Percentiles rank a stretch among this genome's conserved stretches.
Conservation (phyloP, 2,797 vertebrate genomes). For the Cercopithecus mitis region DNA sequence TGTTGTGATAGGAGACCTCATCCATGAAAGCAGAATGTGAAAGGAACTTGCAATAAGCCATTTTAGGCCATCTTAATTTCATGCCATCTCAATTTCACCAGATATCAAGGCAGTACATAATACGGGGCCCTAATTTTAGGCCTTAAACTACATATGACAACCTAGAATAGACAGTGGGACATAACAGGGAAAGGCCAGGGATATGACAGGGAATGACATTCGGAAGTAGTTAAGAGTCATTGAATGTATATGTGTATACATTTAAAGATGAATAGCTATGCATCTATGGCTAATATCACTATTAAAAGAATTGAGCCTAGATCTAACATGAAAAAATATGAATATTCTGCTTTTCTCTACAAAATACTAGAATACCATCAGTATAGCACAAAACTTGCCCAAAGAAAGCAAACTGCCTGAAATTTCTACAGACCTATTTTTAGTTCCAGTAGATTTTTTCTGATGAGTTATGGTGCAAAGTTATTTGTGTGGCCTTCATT, state of each 20-base stretch:
- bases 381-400: not conserved
- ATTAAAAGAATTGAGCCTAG: not conserved
- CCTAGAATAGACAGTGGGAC: not conserved
- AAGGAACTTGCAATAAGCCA: not conserved
- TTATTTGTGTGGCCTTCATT: constrained; percentile 47
- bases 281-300: not conserved
- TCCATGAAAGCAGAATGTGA: not conserved
- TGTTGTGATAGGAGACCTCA: not conserved
- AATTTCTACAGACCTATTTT: not conserved
- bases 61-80: not conserved
- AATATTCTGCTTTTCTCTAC: not conserved
- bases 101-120: not conserved
- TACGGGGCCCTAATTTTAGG: not conserved
- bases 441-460: constrained; percentile 8
- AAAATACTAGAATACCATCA: not conserved
- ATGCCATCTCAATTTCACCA: not conserved
- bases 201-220: not conserved
- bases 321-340: not conserved
- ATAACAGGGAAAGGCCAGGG: not conserved
- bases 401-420: not conserved
- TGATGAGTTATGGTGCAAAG: not conserved
- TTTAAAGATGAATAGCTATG: not conserved
- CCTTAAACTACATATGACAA: not conserved
- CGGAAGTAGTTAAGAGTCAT: not conserved
- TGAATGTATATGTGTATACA: not conserved